Base-by-base conservation (phyloP, 2,888 invertebrate genomes). In the Dryomyza anilis region DNA sequence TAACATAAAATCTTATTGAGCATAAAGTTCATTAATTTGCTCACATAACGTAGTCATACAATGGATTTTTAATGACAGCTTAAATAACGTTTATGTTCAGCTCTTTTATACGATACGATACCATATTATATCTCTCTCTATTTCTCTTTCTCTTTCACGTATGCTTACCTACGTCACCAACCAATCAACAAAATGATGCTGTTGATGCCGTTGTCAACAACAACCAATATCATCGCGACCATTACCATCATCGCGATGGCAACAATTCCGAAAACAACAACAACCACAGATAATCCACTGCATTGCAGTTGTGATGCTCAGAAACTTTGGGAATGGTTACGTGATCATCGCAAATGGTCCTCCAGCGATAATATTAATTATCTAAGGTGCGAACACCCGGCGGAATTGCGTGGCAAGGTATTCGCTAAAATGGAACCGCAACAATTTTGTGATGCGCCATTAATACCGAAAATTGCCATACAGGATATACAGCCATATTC, bases 241-340 rank as follows among this genome's bases (percentile, higher is more conserved):
- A 55, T 63, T 58, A 58, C 48, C 66, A 63, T 63, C 63, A 29
- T 12, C 25, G 14, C n/a, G 39, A 43, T n/a, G 48, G 45, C 33
- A 57, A 64, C 23, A 45, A 66, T 62, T 57, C n/a, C 10, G 7
- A 25, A n/a, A 57, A 30, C 29, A 48, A 39, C 39, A 16, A 27
- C 39, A 52, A 62, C 25, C 29, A 55, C 87, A 93, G 95, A 93
- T 79, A 96, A 96, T 84, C 95, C 96, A 50, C 85, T 96, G 73
- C 89, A 91, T 69, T 96, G 96, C 83, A 92, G 90, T 78, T 96
- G 96, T 82, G 93, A 95, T 80, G 89, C 94, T 66, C 92, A 94
- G 84, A 93, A 94, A 80, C 87, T 95, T 55, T 95, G 96, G 93
- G 92, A 91, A 84, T 96, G 95, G 96, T 86, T 96, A 79, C 87